These are phyloP conservation scores for Archivesica marissinica DNA, from an alignment of 1,140 invertebrate genomes.

Conservation along the genomic window DNA sequence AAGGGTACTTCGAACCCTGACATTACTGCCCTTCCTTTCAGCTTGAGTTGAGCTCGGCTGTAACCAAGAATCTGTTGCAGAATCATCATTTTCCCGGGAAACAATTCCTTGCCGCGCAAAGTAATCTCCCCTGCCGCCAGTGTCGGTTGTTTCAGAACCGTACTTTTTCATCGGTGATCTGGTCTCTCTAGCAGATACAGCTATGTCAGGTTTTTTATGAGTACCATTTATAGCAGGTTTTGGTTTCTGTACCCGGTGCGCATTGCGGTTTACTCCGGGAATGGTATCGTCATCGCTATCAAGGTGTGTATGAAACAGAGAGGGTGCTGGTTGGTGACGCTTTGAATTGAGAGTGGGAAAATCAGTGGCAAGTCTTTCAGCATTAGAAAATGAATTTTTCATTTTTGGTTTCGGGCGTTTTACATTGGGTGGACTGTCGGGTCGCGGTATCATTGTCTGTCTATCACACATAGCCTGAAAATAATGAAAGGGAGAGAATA, in stretches of 20 bases:
- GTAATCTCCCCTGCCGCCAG: conserved; percentile 43
- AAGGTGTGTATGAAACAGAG: conserved; percentile 4
- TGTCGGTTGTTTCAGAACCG: conserved; percentile 49
- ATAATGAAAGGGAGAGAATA: background rate
- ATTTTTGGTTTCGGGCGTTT: conserved; percentile 29
- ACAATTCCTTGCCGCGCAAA: background rate
- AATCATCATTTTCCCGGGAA: conserved; percentile 41
- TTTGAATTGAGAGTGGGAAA: conserved; percentile 49
- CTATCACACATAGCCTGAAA: conserved; percentile 75
- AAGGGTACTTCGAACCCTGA: conserved; percentile 51
- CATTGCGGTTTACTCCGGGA: background rate
- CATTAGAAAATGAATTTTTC: conserved; percentile 23
- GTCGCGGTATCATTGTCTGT: conserved; percentile 65
- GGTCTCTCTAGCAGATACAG: conserved; percentile 43
- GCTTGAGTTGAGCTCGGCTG: background rate
- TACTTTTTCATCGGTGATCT: conserved; percentile 67
- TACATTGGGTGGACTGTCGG: conserved; percentile 59
- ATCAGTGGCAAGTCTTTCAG: conserved; percentile 22
- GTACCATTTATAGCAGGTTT: conserved; percentile 2
- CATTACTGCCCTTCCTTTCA: background rate
- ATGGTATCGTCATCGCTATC: conserved; percentile 39
- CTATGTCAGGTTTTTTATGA: conserved; percentile 26
- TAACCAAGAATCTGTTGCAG: conserved; percentile 3
- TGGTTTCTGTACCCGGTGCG: conserved; percentile 42
- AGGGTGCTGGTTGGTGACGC: conserved; percentile 50